Conservation (phyloP, 2,888 invertebrate species). For the Dynastes hyllus region DNA sequence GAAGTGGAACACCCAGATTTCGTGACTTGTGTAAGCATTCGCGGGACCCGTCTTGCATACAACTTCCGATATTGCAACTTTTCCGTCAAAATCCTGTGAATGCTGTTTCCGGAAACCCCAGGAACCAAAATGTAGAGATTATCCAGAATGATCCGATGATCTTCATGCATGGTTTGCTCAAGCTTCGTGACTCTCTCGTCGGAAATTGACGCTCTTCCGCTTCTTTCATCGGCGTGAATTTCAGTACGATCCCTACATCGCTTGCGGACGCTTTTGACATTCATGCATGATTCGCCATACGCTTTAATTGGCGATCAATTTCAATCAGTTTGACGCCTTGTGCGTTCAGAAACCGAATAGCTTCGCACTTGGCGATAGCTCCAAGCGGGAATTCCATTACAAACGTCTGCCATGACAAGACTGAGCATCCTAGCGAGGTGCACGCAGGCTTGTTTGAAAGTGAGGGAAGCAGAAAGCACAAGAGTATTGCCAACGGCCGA, state of each 20-base stretch:
- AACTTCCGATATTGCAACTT: no score
- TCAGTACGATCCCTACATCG: not conserved
- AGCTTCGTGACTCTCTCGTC: not conserved
- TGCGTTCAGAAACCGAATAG: not conserved
- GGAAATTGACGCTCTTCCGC: not conserved
- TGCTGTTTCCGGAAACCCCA: no score
- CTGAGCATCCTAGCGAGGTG: no score
- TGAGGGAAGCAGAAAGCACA: not conserved
- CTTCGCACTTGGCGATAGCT: not conserved
- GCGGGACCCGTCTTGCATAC: no score
- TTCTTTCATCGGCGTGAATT: slow-evolving; percentile 2
- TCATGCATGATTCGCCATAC: not conserved
- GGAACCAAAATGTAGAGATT: no score
- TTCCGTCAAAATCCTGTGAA: no score
- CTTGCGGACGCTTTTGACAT: not conserved
- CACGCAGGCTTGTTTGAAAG: not conserved
- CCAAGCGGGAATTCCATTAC: no score
- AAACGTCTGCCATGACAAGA: no score
- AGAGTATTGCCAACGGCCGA: not conserved
- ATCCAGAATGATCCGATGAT: not conserved
- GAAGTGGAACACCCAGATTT: slow-evolving; percentile 3
- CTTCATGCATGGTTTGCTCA: not conserved
- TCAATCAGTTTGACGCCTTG: not conserved
- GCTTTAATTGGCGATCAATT: no score
- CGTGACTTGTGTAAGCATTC: no score